phyloP scores from a whole-genome alignment of 2,888 invertebrate genomes.

The Dione vanillae region DNA sequence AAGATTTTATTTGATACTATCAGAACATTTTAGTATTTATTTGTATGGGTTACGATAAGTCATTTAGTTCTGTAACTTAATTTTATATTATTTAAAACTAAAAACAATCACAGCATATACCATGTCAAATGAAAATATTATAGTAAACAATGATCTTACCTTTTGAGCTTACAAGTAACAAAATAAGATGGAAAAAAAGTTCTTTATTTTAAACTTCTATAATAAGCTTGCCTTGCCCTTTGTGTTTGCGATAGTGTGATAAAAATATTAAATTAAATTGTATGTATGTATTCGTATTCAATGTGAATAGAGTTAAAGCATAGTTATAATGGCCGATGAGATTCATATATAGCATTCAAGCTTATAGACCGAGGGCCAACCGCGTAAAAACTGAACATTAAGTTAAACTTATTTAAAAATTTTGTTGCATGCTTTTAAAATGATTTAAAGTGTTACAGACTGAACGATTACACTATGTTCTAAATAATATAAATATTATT shows the following conservation, averaged over 20 bases:
- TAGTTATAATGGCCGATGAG: slow-evolving; percentile 42
- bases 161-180: slow-evolving; percentile 32
- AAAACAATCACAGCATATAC: background rate
- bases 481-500: no score
- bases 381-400: background rate
- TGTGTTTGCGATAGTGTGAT: slow-evolving; percentile 32
- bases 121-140: background rate
- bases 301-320: slow-evolving; percentile 71
- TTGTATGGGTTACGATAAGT: background rate
- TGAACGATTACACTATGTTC: no score
- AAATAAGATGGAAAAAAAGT: slow-evolving; percentile 23
- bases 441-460: no score
- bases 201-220: slow-evolving; percentile 4
- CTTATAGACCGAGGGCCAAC: slow-evolving; percentile 38
- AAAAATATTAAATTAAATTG: slow-evolving; percentile 53
- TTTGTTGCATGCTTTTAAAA: no score
- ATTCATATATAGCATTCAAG: slow-evolving; percentile 22
- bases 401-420: no score
- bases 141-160: background rate
- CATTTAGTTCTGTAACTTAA: background rate
- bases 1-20: no score
- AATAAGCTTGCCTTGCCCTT: slow-evolving; percentile 29
- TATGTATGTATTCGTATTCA: slow-evolving; percentile 77
- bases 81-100: background rate
- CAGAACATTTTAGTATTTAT: background rate